Evolutionary conservation across 2,797 vertebrate species (phyloP), one percentile per base, ranked within the genome.

Genomic region (Paguma larvata): DNA sequence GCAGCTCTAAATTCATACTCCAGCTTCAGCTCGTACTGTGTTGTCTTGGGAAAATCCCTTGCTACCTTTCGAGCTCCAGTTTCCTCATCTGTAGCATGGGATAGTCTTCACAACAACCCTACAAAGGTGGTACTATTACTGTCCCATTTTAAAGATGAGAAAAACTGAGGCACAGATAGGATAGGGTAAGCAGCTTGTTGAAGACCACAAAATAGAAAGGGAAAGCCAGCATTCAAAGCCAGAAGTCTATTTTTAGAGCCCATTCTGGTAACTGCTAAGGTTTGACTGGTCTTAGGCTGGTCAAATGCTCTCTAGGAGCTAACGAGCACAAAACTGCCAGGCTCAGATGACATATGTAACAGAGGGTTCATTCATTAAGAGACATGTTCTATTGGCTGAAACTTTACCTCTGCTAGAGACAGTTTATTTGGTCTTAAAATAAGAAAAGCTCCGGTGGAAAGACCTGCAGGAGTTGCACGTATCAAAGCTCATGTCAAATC

Each of bases 391-490:
- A 84, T 8, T 23, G 44, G 27, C 21, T 72, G 38, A 70, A 19
- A 79, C 59, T n/a, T 94, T 34, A 86, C 23, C 16, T 90, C 27
- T 93, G 27, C 23, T 62, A 48, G 15, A 94, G 51, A 72, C 21
- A 85, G 34, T 34, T 65, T 83, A 30, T 82, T 94, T 93, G 91
- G 41, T 85, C 48, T 68, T 75, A 79, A 90, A 93, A 67, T 79
- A 27, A 87, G 38, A 79, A 93, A 87, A 19, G 4, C n/a, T 78
- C 30, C 62, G 1, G 56, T 75, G 78, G 48, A 68, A 73, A 94
- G 48, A 44, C 53, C 21, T 62, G 30, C 75, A 78, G 82, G 41
- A 67, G 86, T 87, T 94, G 70, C 4, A 11, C 46, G 38, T 56
- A 75, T n/a, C 79, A 89, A 95, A 63, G 15, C 63, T 85, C 11